Evolutionary conservation across 2,113 vertebrate species (phyloP), one percentile per base, ranked within the genome.

Genomic region (Aspiorhynchus laticeps): DNA sequence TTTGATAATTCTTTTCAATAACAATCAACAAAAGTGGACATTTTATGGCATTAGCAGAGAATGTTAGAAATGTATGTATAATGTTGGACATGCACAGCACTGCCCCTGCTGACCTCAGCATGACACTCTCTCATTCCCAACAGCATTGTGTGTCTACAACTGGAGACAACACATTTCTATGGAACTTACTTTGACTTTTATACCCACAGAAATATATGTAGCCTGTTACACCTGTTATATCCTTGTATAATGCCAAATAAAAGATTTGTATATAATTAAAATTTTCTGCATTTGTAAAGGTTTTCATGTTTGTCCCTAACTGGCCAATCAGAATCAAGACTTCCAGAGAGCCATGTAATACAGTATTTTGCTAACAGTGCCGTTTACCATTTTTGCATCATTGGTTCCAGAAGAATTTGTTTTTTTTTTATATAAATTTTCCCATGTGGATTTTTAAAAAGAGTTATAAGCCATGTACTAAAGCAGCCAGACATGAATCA

Each of bases 171-270:
- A 74, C 31, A 48, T 78, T 84, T 87, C 19, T 84, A 65, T 75
- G 67, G 53, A 80, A 80, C 15, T 83, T 24, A 79, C 67, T 83
- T 65, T 88, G 53, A 48, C 33, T 87, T 84, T 84, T 88, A 63
- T 88, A 83, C 61, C 73, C 46, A 84, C 48, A 56, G 33, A 79
- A 84, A 51, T 79, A 76, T 85, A 87, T 87, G 84, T 67, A 79
- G 84, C 86, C 84, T 88, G 86, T 71, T 89, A 86, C 15, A 74
- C 56, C 53, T 88, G 67, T 73, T 74, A 84, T 74, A 59, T 84
- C 82, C 59, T 46, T 84, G 80, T 89, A 80, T 80, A 78, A 87
- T 88, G 74, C 75, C 69, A 84, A 88, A 87, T 85, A 87, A 89
- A 67, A 28, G 38, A 82, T 89, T 89, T 87, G 26, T 83, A 87